Evolutionary conservation across 2,888 invertebrate species (phyloP).

Genomic region (Dromius quadrimaculatus): DNA sequence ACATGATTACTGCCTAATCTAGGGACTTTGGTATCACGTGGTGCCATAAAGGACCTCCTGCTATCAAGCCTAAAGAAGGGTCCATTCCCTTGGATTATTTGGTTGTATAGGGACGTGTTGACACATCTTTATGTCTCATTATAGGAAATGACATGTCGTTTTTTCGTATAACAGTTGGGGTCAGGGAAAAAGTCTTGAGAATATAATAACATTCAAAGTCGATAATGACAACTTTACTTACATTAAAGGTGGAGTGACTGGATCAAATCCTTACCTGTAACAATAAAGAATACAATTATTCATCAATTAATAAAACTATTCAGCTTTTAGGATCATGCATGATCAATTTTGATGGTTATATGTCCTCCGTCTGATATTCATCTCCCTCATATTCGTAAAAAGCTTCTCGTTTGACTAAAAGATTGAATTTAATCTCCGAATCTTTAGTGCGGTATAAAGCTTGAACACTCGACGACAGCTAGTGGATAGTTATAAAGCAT

Average conservation of each 20-base stretch:
- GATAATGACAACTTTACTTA: too few relatives aligned
- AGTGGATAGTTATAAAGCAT: not conserved
- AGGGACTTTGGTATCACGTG: too few relatives aligned
- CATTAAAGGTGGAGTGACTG: too few relatives aligned
- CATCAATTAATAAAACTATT: too few relatives aligned
- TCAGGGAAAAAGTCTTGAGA: not conserved
- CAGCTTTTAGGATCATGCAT: too few relatives aligned
- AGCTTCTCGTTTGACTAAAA: constrained; percentile 29
- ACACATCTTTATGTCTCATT: constrained; percentile 52
- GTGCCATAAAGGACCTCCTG: not conserved
- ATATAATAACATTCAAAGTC: too few relatives aligned
- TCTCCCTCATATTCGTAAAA: constrained; percentile 12
- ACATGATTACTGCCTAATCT: too few relatives aligned
- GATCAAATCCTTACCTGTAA: not conserved
- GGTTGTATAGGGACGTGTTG: constrained; percentile 50
- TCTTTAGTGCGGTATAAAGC: constrained; percentile 30
- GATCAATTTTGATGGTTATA: too few relatives aligned
- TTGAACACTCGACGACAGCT: not conserved
- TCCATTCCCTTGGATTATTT: constrained; percentile 44
- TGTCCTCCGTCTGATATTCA: too few relatives aligned
- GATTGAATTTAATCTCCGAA: constrained; percentile 34
- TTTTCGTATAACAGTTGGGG: constrained; percentile 13
- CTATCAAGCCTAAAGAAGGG: not conserved
- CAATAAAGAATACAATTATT: not conserved
- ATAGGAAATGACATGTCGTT: constrained; percentile 47